Percentiles rank a stretch among this genome's conserved stretches.
Conservation (phyloP, 2,888 invertebrate genomes). For the Cheilosia grossa region DNA sequence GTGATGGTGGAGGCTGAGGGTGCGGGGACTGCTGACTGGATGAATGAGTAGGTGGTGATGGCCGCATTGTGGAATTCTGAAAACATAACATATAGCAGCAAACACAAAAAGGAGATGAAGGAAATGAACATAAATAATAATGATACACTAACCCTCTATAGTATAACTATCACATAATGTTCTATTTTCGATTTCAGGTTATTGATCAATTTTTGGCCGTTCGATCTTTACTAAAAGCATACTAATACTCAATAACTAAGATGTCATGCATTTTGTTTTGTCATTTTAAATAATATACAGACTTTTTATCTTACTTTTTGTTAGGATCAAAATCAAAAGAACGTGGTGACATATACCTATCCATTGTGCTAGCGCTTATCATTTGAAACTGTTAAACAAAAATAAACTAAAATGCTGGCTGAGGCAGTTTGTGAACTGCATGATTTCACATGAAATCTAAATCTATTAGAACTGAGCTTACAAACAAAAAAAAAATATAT, state of each 20-base stretch:
- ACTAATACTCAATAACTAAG: constrained; percentile 18
- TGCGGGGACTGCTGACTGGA: constrained; percentile 96
- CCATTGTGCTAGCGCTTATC: background rate
- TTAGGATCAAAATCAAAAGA: background rate
- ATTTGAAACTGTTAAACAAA: background rate
- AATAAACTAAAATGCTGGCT: too few species aligned
- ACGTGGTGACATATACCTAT: background rate
- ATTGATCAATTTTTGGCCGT: constrained; percentile 10
- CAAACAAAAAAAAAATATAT: too few species aligned
- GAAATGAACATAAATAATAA: constrained; percentile 32
- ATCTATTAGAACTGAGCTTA: too few species aligned
- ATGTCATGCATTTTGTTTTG: constrained; percentile 10
- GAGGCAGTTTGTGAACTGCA: too few species aligned
- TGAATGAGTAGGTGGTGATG: constrained; percentile 93
- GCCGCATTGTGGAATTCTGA: constrained; percentile 91
- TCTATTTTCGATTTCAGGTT: background rate
- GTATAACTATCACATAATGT: background rate
- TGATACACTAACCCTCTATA: background rate
- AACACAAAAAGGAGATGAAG: constrained; percentile 69
- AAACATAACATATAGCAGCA: constrained; percentile 81
- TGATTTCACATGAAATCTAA: too few species aligned
- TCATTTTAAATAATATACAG: background rate
- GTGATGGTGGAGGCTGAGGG: constrained; percentile 92
- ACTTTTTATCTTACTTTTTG: background rate
- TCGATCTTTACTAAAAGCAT: constrained; percentile 33